phyloP scores from a whole-genome alignment of 2,113 vertebrate species.

The Beaufortia kweichowensis region DNA sequence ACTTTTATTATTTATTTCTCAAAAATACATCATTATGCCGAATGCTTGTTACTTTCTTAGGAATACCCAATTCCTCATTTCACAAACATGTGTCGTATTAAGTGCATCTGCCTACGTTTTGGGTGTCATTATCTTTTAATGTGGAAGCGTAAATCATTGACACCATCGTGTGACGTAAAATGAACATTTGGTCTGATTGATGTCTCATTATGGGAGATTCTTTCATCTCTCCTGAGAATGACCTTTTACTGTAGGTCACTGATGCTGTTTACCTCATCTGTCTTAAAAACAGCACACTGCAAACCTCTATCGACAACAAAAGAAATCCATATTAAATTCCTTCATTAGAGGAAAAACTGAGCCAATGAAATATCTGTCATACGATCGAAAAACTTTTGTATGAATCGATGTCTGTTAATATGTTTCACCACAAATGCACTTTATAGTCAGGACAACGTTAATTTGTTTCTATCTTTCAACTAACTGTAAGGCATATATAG shows the following conservation, averaged over 20 bases:
- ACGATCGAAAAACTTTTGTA: conserved; percentile 15
- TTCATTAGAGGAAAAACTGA: conserved; percentile 10
- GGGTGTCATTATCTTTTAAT: conserved; percentile 26
- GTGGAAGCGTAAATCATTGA: conserved; percentile 27
- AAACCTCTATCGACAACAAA: neutral
- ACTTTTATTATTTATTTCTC: neutral
- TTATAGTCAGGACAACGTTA: conserved; percentile 23
- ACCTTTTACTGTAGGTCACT: neutral
- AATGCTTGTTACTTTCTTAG: too few relatives aligned
- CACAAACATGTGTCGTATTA: neutral
- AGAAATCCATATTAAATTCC: neutral
- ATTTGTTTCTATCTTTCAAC: conserved; percentile 63
- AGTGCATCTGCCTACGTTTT: conserved; percentile 35
- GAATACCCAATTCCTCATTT: neutral
- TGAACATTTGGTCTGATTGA: neutral
- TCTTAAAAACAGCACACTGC: neutral
- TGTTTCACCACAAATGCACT: conserved; percentile 12
- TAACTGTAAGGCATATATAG: conserved; percentile 69
- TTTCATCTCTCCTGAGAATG: neutral
- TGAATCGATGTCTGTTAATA: conserved; percentile 12
- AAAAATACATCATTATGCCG: too few relatives aligned
- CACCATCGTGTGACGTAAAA: conserved; percentile 8
- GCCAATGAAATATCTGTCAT: conserved; percentile 9
- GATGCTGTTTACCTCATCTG: neutral
- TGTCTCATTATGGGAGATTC: neutral